Percentiles rank a stretch among this genome's conserved stretches.
phyloP scores from a whole-genome alignment of 2,113 vertebrate genomes.

The Archocentrus centrarchus region DNA sequence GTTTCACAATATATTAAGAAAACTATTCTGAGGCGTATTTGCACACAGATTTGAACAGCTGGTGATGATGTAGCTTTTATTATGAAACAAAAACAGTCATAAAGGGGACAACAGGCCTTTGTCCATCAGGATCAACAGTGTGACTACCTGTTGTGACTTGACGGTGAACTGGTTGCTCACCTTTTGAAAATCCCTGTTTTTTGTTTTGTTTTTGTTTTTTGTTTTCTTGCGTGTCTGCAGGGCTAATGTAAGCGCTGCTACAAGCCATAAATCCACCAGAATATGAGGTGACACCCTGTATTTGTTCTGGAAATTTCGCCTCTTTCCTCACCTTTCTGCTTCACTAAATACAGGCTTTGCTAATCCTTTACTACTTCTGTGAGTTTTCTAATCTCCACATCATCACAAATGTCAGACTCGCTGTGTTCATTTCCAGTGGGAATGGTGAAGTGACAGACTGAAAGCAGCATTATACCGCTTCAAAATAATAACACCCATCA shows the following conservation, averaged over 20 bases:
- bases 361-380: neutral
- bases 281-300: slow-evolving; percentile 16
- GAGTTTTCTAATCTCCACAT: neutral
- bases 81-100: neutral
- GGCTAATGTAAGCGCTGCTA: neutral
- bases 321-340: slow-evolving; percentile 14
- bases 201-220: no score
- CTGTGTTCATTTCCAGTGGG: neutral
- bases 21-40: neutral
- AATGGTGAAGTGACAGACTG: neutral
- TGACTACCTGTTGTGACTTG: neutral
- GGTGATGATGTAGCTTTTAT: neutral
- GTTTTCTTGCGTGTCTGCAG: neutral
- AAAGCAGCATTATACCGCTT: neutral
- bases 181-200: neutral
- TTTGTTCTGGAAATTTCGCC: slow-evolving; percentile 5
- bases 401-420: neutral
- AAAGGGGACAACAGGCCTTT: neutral
- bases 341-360: neutral
- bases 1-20: slow-evolving; percentile 43
- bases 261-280: neutral
- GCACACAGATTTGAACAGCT: neutral
- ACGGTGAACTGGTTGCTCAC: neutral
- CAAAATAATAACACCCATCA: neutral
- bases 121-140: neutral